Percentiles rank a stretch among this genome's conserved stretches.
Evolutionary conservation across 2,888 invertebrate species (phyloP).

Genomic region (Proisotoma minuta): DNA sequence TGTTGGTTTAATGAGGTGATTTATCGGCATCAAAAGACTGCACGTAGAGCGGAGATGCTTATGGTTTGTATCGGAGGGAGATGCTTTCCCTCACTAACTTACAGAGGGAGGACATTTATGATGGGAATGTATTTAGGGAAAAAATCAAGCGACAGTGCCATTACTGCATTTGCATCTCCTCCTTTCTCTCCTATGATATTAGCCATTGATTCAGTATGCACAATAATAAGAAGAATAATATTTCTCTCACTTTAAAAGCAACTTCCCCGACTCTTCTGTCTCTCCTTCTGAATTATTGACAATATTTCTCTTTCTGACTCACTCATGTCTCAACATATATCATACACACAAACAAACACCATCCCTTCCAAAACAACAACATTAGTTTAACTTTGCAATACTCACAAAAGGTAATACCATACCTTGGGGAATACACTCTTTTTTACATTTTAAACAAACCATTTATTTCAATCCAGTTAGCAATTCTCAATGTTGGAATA

Average conservation of each 20-base stretch:
- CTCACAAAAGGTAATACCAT: too few species aligned
- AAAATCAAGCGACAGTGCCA: constrained; percentile 35
- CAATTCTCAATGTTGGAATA: too few species aligned
- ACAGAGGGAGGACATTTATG: constrained; percentile 34
- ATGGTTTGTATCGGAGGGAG: constrained; percentile 1
- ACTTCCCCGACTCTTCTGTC: constrained; percentile 12
- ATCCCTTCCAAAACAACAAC: neutral
- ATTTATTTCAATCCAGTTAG: too few species aligned
- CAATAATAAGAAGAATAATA: constrained; percentile 1
- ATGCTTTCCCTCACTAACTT: too few species aligned
- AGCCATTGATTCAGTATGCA: constrained; percentile 41
- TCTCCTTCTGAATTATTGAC: constrained; percentile 43
- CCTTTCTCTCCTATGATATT: constrained; percentile 26
- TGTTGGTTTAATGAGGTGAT: constrained; percentile 43
- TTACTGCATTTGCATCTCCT: constrained; percentile 46
- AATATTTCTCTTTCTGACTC: constrained; percentile 36
- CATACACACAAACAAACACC: constrained; percentile 25
- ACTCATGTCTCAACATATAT: constrained; percentile 41
- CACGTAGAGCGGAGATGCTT: constrained; percentile 5
- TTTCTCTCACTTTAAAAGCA: constrained; percentile 20
- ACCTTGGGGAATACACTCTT: too few species aligned
- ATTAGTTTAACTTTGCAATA: too few species aligned
- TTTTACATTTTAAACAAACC: too few species aligned
- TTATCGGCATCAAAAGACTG: constrained; percentile 41
- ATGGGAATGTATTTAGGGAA: constrained; percentile 33